Conservation (phyloP, 2,797 vertebrate species). For the Argyrosomus regius region DNA sequence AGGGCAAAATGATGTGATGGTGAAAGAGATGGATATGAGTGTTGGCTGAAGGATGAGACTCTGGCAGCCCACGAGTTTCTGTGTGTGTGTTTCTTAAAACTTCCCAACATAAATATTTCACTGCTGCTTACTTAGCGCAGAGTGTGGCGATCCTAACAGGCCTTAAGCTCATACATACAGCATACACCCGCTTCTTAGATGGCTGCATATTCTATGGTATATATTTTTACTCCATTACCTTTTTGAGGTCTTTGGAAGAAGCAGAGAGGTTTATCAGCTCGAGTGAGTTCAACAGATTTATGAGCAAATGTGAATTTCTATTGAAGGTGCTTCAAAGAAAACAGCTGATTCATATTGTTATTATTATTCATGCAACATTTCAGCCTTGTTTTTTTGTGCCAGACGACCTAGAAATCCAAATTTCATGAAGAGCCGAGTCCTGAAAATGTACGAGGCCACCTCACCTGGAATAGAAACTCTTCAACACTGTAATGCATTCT, state of each 20-base stretch:
- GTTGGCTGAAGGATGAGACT: conserved; percentile 19
- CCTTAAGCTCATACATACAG: conserved; percentile 41
- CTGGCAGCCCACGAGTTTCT: background rate
- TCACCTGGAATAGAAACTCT: background rate
- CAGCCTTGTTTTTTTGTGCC: background rate
- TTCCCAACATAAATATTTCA: conserved; percentile 70
- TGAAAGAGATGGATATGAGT: conserved; percentile 31
- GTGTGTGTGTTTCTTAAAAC: conserved; percentile 42
- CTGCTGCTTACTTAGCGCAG: conserved; percentile 58
- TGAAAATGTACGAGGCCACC: background rate
- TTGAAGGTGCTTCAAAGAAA: conserved; percentile 24
- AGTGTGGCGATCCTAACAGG: conserved; percentile 28
- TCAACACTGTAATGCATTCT: background rate
- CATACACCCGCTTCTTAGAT: conserved; percentile 28
- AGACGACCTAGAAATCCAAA: background rate
- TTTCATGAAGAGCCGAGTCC: background rate
- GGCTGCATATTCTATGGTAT: conserved; percentile 55
- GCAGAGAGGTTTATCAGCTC: background rate
- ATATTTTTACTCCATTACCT: conserved; percentile 41
- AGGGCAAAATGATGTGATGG: conserved; percentile 39
- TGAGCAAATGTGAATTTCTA: conserved; percentile 6
- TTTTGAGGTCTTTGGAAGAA: conserved; percentile 30
- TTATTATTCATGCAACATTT: conserved; percentile 1
- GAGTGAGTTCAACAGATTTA: conserved; percentile 2
- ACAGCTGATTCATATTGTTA: background rate